These are phyloP conservation scores for Mus caroli DNA, from an alignment of 2,797 vertebrate species.

Conservation along the genomic window DNA sequence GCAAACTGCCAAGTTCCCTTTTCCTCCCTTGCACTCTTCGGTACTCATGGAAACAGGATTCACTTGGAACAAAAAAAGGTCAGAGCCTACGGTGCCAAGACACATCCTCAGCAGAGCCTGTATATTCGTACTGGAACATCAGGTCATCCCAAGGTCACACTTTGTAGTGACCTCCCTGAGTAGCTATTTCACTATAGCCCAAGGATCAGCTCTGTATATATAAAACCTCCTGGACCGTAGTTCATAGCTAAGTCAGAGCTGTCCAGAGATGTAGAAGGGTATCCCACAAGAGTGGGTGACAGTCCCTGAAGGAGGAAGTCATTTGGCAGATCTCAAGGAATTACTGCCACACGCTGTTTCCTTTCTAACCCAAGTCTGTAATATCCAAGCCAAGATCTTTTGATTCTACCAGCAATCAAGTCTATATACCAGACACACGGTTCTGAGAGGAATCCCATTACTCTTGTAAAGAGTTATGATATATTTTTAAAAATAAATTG, in stretches of 20 bases:
- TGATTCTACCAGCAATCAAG: background rate
- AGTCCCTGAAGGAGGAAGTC: background rate
- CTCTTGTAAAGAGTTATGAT: background rate
- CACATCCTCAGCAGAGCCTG: background rate
- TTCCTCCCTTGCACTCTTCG: background rate
- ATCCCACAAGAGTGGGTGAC: background rate
- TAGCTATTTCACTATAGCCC: accelerated
- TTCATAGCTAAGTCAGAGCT: background rate
- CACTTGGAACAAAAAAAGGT: background rate
- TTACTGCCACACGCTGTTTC: constrained; percentile 1
- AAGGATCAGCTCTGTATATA: background rate
- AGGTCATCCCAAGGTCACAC: background rate
- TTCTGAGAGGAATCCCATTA: constrained; percentile 25
- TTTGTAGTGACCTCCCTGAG: background rate
- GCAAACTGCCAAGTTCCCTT: background rate
- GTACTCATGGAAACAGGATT: background rate
- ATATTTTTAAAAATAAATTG: background rate
- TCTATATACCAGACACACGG: background rate
- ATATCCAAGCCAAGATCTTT: background rate
- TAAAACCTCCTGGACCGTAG: background rate
- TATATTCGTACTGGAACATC: background rate
- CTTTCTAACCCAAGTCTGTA: background rate
- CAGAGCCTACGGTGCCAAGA: background rate
- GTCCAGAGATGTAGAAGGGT: background rate
- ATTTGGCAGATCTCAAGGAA: background rate